Evolutionary conservation across 37 sponge, comb jelly and placozoan genomes (phyloP).

Genomic region (Cliona cf. orientalis): DNA sequence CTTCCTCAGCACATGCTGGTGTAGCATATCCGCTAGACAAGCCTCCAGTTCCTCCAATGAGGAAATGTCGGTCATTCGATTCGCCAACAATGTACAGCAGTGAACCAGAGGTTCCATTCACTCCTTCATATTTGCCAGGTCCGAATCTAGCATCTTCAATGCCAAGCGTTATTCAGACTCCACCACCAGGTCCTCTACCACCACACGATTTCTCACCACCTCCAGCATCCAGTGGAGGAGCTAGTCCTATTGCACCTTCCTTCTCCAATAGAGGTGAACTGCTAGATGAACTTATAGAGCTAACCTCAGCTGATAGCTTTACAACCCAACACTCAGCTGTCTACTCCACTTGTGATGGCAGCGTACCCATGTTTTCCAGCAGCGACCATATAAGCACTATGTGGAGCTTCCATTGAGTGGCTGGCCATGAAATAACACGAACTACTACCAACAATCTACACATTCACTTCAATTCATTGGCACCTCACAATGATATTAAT

Average conservation of each 20-base stretch:
- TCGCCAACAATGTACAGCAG: not conserved
- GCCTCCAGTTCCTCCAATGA: not conserved
- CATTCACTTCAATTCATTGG: too few species aligned
- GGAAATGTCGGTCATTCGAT: not conserved
- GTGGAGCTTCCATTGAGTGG: not conserved
- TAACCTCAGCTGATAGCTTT: not conserved
- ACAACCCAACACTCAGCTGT: not conserved
- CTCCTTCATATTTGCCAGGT: not conserved
- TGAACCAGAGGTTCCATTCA: not conserved
- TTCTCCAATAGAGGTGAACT: not conserved
- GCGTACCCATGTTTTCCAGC: not conserved
- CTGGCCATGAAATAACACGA: too few species aligned
- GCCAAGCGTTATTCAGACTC: not conserved
- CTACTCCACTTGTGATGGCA: not conserved
- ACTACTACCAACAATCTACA: too few species aligned
- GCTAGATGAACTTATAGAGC: slow-evolving; percentile 1
- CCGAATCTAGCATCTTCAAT: not conserved
- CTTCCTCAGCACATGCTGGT: not conserved
- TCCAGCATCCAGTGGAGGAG: not conserved
- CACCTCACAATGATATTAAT: too few species aligned
- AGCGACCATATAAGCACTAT: not conserved
- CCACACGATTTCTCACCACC: not conserved
- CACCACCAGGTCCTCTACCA: not conserved
- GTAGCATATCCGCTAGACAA: not conserved
- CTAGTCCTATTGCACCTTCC: not conserved